These are phyloP conservation scores for Tricholaema leucomelas DNA, from an alignment of 2,113 vertebrate species.

Conservation along the genomic window DNA sequence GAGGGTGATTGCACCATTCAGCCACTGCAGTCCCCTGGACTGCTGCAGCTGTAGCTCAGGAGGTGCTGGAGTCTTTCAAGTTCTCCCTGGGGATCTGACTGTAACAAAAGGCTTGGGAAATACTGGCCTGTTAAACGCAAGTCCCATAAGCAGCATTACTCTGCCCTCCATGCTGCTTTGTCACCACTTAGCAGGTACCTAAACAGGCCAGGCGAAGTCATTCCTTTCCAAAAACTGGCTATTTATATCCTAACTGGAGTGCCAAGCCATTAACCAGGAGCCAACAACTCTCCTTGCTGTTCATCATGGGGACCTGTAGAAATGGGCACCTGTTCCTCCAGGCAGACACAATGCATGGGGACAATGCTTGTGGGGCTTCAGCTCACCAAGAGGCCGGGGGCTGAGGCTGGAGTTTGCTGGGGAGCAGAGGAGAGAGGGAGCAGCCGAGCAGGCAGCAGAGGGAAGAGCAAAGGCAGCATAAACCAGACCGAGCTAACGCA, in stretches of 20 bases:
- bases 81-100: not conserved
- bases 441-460: not conserved
- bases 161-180: not conserved
- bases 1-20: not conserved
- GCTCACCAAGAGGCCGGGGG: fast-evolving
- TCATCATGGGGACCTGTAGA: fast-evolving
- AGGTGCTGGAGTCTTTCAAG: not conserved
- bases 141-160: not conserved
- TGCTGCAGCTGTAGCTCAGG: not conserved
- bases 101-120: not conserved
- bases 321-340: not conserved
- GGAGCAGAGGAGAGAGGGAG: not conserved
- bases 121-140: not conserved
- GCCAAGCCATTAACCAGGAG: not conserved
- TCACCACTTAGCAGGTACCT: not conserved
- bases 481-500: constrained; percentile 56
- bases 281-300: not conserved
- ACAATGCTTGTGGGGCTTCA: not conserved
- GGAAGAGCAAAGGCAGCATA: constrained; percentile 15
- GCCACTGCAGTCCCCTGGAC: not conserved
- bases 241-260: not conserved
- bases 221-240: not conserved
- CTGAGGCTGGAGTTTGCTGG: fast-evolving
- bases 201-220: not conserved
- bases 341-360: fast-evolving